Conservation (phyloP, 2,888 invertebrate genomes). For the Psylliodes chrysocephalus region DNA sequence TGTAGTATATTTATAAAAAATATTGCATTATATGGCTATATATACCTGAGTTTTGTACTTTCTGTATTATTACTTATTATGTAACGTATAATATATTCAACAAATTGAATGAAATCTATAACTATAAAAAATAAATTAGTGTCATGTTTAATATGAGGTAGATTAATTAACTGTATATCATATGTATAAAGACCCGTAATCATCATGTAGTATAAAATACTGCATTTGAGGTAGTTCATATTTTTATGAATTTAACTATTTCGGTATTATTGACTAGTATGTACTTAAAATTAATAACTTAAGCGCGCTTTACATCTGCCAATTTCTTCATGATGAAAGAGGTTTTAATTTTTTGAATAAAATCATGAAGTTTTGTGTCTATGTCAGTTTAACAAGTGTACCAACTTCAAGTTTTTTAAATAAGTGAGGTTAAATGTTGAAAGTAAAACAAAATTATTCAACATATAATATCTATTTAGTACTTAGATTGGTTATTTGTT, state of each 20-base stretch:
- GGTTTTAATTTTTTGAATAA: no score
- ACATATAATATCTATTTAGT: no score
- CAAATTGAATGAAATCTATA: conserved; percentile 43
- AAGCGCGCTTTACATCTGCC: no score
- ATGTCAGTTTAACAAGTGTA: no score
- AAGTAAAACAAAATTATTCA: no score
- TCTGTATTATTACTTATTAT: conserved; percentile 37
- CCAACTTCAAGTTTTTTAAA: no score
- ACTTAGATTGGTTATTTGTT: no score
- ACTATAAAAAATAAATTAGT: conserved; percentile 48
- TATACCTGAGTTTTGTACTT: conserved; percentile 41
- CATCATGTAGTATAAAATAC: conserved; percentile 31
- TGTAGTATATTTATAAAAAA: conserved; percentile 16
- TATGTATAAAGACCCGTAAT: conserved; percentile 29
- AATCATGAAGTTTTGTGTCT: no score
- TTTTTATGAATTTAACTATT: conserved; percentile 34
- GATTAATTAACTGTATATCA: conserved; percentile 38
- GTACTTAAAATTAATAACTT: conserved; percentile 57
- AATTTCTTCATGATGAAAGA: no score
- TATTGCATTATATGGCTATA: conserved; percentile 28
- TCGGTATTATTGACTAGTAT: conserved; percentile 56
- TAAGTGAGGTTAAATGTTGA: no score
- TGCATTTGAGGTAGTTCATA: conserved; percentile 28
- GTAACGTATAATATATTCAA: conserved; percentile 40
- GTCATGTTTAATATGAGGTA: conserved; percentile 57